Conservation (phyloP, 1,140 invertebrate species). For the Eriocheir sinensis region DNA sequence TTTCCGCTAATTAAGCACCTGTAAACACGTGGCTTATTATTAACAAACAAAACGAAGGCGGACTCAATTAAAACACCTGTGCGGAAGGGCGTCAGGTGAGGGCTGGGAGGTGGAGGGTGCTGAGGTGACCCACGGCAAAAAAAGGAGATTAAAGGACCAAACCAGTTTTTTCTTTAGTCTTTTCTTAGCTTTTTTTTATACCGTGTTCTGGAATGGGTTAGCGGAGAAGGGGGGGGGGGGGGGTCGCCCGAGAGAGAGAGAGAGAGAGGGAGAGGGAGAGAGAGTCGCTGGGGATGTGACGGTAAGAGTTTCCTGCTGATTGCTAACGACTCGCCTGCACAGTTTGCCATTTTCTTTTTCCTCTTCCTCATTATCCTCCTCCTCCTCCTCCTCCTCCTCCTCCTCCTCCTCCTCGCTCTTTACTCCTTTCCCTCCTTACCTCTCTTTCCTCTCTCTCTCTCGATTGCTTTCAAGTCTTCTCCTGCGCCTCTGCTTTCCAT, state of each 20-base stretch:
- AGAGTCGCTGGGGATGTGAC: not conserved
- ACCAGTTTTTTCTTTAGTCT: too few relatives aligned
- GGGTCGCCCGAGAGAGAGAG: too few relatives aligned
- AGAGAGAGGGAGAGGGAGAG: not conserved
- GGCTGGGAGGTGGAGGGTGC: too few relatives aligned
- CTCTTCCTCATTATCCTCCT: not conserved
- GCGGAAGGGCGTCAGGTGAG: too few relatives aligned
- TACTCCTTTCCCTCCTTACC: not conserved
- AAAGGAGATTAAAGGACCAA: too few relatives aligned
- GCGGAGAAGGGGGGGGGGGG: too few relatives aligned
- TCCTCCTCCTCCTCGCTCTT: not conserved
- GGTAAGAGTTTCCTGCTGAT: not conserved
- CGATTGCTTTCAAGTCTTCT: too few relatives aligned
- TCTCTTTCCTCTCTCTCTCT: not conserved
- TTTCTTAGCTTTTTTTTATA: too few relatives aligned
- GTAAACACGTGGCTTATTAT: not conserved
- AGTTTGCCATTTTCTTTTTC: constrained; percentile 25
- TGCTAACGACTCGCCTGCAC: not conserved
- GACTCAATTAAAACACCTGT: not conserved
- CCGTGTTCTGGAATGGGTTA: too few relatives aligned
- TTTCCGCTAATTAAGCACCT: constrained; percentile 5
- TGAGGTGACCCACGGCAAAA: too few relatives aligned
- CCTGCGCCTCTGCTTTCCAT: not conserved
- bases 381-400: not conserved
- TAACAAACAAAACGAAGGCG: not conserved